These are phyloP conservation scores for Drosophila seguyi DNA, from an alignment of 1,140 invertebrate species.

Conservation along the genomic window DNA sequence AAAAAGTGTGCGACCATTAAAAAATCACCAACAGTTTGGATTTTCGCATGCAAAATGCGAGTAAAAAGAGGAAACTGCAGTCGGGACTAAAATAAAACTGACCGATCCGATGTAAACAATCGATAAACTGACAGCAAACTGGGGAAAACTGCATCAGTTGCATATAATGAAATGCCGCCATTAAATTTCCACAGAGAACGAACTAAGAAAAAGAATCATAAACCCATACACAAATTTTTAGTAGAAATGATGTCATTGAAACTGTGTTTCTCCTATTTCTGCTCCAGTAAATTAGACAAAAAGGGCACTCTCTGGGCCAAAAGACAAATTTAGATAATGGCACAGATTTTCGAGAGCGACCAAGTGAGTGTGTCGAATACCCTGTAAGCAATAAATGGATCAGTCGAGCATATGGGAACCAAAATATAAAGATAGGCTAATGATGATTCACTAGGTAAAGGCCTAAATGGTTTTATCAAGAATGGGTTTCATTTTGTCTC, in stretches of 20 bases:
- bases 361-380: conserved; percentile 44
- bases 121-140: conserved; percentile 25
- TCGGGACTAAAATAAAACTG: conserved; percentile 23
- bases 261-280: conserved; percentile 13
- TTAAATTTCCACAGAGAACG: conserved; percentile 7
- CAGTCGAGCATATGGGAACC: conserved; percentile 6
- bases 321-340: conserved; percentile 71
- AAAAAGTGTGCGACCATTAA: conserved; percentile 46
- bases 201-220: conserved; percentile 9
- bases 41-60: conserved; percentile 33
- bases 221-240: conserved; percentile 15
- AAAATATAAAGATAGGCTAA: conserved; percentile 25
- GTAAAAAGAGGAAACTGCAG: conserved; percentile 28
- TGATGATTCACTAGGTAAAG: conserved; percentile 9
- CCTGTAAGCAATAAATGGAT: conserved; percentile 25
- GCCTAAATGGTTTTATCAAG: not conserved
- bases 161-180: conserved; percentile 6
- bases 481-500: not conserved
- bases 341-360: conserved; percentile 56
- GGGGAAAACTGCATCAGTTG: conserved; percentile 23
- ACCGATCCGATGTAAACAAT: conserved; percentile 51
- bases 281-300: conserved; percentile 66
- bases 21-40: conserved; percentile 24
- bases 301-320: conserved; percentile 62
- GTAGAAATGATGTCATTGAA: conserved; percentile 66